These are phyloP conservation scores for Mugil cephalus DNA, from an alignment of 2,113 vertebrate genomes.

Conservation along the genomic window DNA sequence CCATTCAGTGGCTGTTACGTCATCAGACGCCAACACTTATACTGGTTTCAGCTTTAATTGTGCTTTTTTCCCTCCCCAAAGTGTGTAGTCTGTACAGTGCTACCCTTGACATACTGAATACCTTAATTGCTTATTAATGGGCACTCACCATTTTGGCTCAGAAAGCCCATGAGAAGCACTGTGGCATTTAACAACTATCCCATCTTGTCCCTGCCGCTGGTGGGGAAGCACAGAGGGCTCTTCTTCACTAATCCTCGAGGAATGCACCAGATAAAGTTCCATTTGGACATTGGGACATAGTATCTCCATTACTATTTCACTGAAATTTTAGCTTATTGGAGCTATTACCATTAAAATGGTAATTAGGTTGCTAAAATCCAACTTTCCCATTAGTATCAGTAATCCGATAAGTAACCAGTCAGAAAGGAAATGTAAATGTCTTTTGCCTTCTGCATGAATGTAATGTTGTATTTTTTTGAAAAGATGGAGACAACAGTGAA, in stretches of 20 bases:
- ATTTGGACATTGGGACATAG: constrained; percentile 47
- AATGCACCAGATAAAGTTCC: constrained; percentile 61
- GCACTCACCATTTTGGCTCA: constrained; percentile 37
- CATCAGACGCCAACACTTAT: not conserved
- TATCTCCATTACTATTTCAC: constrained; percentile 6
- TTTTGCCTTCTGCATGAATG: no score
- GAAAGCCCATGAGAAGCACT: constrained; percentile 6
- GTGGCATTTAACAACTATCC: constrained; percentile 63
- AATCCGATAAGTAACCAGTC: not conserved
- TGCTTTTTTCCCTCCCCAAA: not conserved
- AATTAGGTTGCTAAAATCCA: not conserved
- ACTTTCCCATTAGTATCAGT: not conserved
- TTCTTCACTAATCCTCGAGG: constrained; percentile 67
- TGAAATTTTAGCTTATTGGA: constrained; percentile 25
- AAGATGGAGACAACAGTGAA: not conserved
- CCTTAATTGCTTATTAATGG: constrained; percentile 49
- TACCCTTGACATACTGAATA: constrained; percentile 37
- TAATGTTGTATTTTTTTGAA: not conserved
- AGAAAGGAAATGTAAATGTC: not conserved
- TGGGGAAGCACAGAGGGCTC: constrained; percentile 51
- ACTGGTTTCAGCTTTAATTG: constrained; percentile 3
- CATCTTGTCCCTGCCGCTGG: constrained; percentile 49
- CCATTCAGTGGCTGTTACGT: not conserved
- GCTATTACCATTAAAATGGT: not conserved
- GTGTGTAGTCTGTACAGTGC: not conserved